Conservation (phyloP, 2,797 vertebrate genomes). For the Pangasius krempfi region DNA sequence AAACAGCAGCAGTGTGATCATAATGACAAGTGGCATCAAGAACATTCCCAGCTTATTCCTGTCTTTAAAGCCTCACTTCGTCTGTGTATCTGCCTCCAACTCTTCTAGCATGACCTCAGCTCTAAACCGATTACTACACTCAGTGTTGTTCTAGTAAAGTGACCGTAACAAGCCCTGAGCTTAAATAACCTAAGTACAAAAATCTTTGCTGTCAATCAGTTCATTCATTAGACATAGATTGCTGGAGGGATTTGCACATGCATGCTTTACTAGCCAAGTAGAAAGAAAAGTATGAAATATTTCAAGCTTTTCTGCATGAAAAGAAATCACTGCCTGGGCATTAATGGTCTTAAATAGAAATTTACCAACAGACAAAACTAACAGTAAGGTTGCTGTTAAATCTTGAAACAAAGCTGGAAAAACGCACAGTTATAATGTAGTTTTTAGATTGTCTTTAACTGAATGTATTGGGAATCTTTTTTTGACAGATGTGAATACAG, state of each 20-base stretch:
- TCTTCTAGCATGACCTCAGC: slow-evolving; percentile 43
- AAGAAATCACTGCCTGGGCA: neutral
- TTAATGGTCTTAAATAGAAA: neutral
- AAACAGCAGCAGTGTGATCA: slow-evolving; percentile 56
- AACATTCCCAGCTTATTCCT: slow-evolving; percentile 61
- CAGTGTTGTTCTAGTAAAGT: slow-evolving; percentile 27
- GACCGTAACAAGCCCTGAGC: slow-evolving; percentile 21
- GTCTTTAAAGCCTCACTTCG: slow-evolving; percentile 47
- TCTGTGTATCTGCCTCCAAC: slow-evolving; percentile 6
- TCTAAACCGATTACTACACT: slow-evolving; percentile 22
- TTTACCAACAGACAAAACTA: neutral
- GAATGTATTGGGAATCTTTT: neutral
- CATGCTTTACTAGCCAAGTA: neutral
- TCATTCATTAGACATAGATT: neutral
- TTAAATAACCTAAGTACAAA: slow-evolving; percentile 18
- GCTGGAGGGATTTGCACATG: neutral
- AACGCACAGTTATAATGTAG: neutral
- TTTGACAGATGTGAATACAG: neutral
- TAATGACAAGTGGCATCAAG: slow-evolving; percentile 71
- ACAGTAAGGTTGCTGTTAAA: neutral
- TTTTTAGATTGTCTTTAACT: neutral
- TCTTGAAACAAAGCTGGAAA: neutral
- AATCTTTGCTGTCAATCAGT: slow-evolving; percentile 28
- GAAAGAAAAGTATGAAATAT: neutral
- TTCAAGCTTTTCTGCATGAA: slow-evolving; percentile 3